A percentile compares a stretch with the other conserved stretches of the same genome.
phyloP scores from a whole-genome alignment of 2,113 vertebrate species.

The Charina bottae region DNA sequence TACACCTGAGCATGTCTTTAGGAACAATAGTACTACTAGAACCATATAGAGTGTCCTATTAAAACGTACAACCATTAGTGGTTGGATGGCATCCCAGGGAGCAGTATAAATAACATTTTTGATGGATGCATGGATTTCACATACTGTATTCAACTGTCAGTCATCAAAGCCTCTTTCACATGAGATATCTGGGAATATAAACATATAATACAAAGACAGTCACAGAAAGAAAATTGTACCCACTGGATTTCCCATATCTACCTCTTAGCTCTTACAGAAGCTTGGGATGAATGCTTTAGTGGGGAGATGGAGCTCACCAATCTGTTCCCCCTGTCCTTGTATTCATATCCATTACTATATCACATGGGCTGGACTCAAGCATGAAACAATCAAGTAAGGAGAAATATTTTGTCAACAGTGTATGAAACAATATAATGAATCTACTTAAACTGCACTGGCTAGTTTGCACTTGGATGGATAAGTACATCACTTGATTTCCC shows the following conservation, averaged over 20 bases:
- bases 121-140: too few relatives aligned
- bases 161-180: too few relatives aligned
- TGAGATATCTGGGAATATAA: too few relatives aligned
- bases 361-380: not conserved
- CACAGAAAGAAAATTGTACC: not conserved
- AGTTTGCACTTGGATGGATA: not conserved
- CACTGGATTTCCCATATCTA: too few relatives aligned
- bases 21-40: too few relatives aligned
- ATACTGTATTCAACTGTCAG: too few relatives aligned
- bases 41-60: too few relatives aligned
- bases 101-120: too few relatives aligned
- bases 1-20: too few relatives aligned
- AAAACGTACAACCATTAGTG: too few relatives aligned
- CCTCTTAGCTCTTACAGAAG: not conserved
- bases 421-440: not conserved
- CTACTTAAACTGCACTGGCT: not conserved
- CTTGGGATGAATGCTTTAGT: not conserved
- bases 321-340: not conserved
- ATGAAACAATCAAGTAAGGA: not conserved
- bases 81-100: too few relatives aligned
- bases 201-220: not conserved
- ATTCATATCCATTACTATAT: not conserved
- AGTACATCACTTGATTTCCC: not conserved
- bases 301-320: not conserved
- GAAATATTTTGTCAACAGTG: not conserved